Conservation (phyloP, 1,140 invertebrate genomes). For the Caenorhabditis elegans region WBcel235 BX284604.4:9793001-9793500, state of each 20-base stretch:
- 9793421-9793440: neutral
- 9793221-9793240: neutral
- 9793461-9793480: neutral
- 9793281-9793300: neutral
- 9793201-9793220: neutral
- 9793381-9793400: neutral
- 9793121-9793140: neutral
- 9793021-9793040: conserved; percentile 26
- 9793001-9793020: neutral
- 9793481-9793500: neutral
- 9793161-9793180: neutral
- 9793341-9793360: neutral
- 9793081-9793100: conserved; percentile 43
- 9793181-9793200: neutral
- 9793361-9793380: neutral
- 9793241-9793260: neutral
- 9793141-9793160: neutral
- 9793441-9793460: neutral
- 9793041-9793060: conserved; percentile 19
- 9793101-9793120: conserved; percentile 79
- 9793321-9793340: neutral
- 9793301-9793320: neutral
- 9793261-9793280: neutral
- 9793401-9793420: neutral
- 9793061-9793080: conserved; percentile 42